These are phyloP conservation scores for Eremobia ochroleuca DNA, from an alignment of 2,888 invertebrate species.

Conservation along the genomic window DNA sequence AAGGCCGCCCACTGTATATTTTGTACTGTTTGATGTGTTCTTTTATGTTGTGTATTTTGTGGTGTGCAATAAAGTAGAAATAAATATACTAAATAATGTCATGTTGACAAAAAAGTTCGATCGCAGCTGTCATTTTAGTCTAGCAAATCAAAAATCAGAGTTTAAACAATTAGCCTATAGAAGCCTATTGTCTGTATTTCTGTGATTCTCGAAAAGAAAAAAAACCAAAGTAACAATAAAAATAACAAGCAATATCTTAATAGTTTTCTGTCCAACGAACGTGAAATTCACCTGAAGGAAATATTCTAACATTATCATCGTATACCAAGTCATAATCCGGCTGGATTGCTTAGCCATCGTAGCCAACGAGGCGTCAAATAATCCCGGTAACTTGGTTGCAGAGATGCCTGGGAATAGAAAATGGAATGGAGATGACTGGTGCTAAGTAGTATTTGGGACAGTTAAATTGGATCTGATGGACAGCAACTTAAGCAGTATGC, in stretches of 20 bases:
- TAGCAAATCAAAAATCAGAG: no score
- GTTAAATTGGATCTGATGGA: not conserved
- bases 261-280: constrained; percentile 18
- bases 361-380: constrained; percentile 74
- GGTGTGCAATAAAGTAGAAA: no score
- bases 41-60: no score
- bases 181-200: not conserved
- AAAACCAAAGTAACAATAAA: not conserved
- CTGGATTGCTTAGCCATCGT: constrained; percentile 67
- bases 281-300: constrained; percentile 41
- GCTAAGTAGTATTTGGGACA: not conserved
- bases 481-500: not conserved
- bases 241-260: not conserved
- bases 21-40: no score
- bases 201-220: not conserved
- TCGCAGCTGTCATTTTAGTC: no score
- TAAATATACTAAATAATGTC: no score
- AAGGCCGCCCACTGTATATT: no score
- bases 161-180: not conserved
- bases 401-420: constrained; percentile 44
- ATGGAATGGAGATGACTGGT: constrained; percentile 21
- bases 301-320: constrained; percentile 49
- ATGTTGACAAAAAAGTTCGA: no score
- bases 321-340: constrained; percentile 63
- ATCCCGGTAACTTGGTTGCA: constrained; percentile 69